Base-by-base conservation (phyloP, 2,797 vertebrate genomes). In the Echeneis naucrates region DNA sequence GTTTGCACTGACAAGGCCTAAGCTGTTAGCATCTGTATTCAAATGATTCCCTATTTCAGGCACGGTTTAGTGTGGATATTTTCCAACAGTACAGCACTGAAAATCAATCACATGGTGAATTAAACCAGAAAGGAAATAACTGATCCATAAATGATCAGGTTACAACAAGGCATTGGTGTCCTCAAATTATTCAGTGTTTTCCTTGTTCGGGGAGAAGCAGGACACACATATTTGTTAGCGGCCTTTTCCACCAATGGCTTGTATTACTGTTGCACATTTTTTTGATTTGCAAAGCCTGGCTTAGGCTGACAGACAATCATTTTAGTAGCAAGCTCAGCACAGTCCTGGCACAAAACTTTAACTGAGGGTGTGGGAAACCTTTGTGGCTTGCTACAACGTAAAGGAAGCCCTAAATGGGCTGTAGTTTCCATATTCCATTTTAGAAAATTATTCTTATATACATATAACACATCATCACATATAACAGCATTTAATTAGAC, bases 41-140 rank as follows among this genome's bases (percentile, higher is more conserved):
- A 95, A 94, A 93, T 94, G 89, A 92, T 88, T 89, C 81, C 81
- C 77, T 90, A 88, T 93, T 94, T 94, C 95, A 93, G 92, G 92
- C 89, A 69, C 72, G 82, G 78, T 88, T 89, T 88, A 81, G 63
- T 85, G 84, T 84, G 91, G 85, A 89, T 93, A 90, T 94, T 94
- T 94, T 94, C 90, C 90, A 91, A 88, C 81, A 91, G 92, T 93
- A 95, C 88, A 72, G 86, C 94, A 91, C 91, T 90, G 91, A 89
- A 94, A 95, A 94, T 95, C 94, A 96, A 95, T 96, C 93, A 95
- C 87, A 95, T 93, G 94, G 87, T 92, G 94, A 95, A 96, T 95
- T 96, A 95, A 96, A 95, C 94, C 88, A 95, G 91, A 96, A 95
- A 93, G 92, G 89, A 92, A 95, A 95, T 91, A 94, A 92, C 87